Conservation (phyloP, 2,888 invertebrate genomes). For the Hanleya hanleyi region DNA sequence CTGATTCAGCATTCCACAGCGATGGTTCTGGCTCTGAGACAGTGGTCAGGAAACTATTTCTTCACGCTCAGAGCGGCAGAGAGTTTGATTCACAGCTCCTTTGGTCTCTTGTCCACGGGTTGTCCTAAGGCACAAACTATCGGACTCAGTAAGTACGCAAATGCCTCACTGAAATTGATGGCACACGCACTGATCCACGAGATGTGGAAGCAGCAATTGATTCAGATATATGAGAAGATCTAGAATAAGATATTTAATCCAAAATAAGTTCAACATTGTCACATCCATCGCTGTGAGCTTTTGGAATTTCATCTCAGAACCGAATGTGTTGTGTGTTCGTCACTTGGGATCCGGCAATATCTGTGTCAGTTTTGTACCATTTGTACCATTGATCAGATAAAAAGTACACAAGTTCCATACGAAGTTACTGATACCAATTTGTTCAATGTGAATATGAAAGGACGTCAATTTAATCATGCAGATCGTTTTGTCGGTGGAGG, state of each 20-base stretch:
- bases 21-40: neutral
- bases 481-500: neutral
- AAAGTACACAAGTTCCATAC: too few relatives aligned
- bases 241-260: too few relatives aligned
- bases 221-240: too few relatives aligned
- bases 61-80: neutral
- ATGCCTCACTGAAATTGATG: too few relatives aligned
- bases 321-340: neutral
- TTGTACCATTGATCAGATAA: too few relatives aligned
- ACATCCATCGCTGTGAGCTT: neutral
- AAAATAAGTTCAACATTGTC: too few relatives aligned
- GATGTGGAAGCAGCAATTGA: too few relatives aligned
- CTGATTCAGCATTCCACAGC: neutral
- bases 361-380: too few relatives aligned
- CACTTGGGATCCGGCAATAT: neutral
- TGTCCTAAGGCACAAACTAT: neutral
- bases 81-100: neutral
- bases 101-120: neutral
- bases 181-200: too few relatives aligned
- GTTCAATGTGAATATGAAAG: too few relatives aligned
- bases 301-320: neutral
- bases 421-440: too few relatives aligned
- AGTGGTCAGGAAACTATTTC: slow-evolving; percentile 8
- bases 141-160: neutral
- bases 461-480: too few relatives aligned